Evolutionary conservation across 1,140 invertebrate genomes (phyloP).

Genomic region (Sinonovacula constricta): DNA sequence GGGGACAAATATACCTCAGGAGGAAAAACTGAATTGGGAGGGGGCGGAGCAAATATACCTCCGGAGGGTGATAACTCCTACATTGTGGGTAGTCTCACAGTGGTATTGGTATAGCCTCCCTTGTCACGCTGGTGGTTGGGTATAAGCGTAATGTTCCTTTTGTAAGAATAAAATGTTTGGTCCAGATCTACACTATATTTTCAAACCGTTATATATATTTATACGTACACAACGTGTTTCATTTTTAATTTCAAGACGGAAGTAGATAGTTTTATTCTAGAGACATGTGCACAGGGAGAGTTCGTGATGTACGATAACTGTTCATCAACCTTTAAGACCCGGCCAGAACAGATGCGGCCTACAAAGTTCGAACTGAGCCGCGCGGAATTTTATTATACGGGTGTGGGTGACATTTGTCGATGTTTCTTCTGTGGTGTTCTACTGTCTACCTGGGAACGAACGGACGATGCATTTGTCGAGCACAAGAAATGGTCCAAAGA

Average conservation of each 20-base stretch:
- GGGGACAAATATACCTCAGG: background rate
- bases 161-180: no score
- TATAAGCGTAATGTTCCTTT: background rate
- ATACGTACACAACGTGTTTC: background rate
- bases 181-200: no score
- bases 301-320: background rate
- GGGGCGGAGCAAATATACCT: no score
- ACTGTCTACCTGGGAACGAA: background rate
- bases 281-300: background rate
- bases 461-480: background rate
- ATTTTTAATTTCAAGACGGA: background rate
- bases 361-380: background rate
- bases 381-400: background rate
- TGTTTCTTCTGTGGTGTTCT: background rate
- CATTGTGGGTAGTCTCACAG: background rate
- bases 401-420: background rate
- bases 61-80: background rate
- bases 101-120: background rate
- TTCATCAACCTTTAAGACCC: background rate
- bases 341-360: background rate
- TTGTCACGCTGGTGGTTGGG: background rate
- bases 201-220: no score
- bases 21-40: background rate
- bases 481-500: background rate
- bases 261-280: background rate